phyloP scores from a whole-genome alignment of 2,888 invertebrate species.

The Chrysopilus asiliformis region DNA sequence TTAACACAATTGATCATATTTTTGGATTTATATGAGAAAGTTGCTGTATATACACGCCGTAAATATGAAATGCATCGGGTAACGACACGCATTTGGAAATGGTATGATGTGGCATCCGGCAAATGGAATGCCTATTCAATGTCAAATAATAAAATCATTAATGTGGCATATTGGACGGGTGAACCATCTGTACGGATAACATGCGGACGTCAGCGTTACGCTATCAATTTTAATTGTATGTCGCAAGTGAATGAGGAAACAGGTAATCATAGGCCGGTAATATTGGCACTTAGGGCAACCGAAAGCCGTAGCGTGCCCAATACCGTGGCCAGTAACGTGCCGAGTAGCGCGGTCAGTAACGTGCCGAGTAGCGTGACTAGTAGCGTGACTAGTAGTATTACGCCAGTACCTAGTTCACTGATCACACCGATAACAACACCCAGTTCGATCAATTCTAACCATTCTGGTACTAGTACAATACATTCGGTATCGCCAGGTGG shows the following conservation, averaged over 20 bases:
- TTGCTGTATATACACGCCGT: constrained; percentile 52
- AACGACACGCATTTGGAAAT: constrained; percentile 56
- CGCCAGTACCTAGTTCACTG: too few relatives aligned
- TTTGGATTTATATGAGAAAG: constrained; percentile 64
- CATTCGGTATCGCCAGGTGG: too few relatives aligned
- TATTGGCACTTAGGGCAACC: constrained; percentile 43
- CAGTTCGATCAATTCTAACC: too few relatives aligned
- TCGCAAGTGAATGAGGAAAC: constrained; percentile 74
- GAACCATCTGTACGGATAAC: constrained; percentile 55
- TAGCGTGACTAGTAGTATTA: too few relatives aligned
- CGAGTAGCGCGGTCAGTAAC: too few relatives aligned
- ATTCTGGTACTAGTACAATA: too few relatives aligned
- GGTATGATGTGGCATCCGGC: constrained; percentile 70
- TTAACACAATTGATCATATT: constrained; percentile 58
- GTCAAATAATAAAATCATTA: constrained; percentile 59
- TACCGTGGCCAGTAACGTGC: neutral
- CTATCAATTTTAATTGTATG: constrained; percentile 67
- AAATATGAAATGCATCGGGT: constrained; percentile 48
- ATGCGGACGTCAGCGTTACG: constrained; percentile 59
- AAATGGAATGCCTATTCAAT: constrained; percentile 65
- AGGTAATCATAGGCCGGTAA: constrained; percentile 66
- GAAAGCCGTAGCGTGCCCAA: constrained; percentile 17
- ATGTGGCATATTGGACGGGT: constrained; percentile 62
- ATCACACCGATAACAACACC: too few relatives aligned
- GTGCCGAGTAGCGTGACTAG: too few relatives aligned